A percentile compares a stretch with the other conserved stretches of the same genome.
These are phyloP conservation scores for Silurus glanis DNA, from an alignment of 2,113 vertebrate species.

Conservation along the genomic window DNA sequence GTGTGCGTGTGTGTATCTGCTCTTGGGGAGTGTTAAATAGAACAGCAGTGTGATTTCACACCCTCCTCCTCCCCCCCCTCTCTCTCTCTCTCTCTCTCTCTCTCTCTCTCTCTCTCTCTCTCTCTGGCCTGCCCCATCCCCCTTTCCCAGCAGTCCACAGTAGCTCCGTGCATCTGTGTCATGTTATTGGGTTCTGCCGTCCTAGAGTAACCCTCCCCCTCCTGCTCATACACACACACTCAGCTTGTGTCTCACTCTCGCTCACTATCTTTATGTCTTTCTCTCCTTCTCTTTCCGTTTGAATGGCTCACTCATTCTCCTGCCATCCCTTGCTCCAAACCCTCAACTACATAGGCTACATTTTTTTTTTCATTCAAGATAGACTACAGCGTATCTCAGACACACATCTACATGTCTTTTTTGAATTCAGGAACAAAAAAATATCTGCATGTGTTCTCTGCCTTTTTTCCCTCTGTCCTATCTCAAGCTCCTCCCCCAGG, in stretches of 20 bases:
- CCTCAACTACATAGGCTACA: too few relatives aligned
- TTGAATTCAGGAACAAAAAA: neutral
- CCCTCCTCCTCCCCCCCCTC: conserved; percentile 45
- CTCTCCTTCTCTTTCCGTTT: neutral
- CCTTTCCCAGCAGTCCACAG: conserved; percentile 53
- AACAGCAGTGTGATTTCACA: conserved; percentile 59
- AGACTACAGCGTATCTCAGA: neutral
- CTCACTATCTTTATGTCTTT: neutral
- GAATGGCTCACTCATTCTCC: neutral
- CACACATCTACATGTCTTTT: conserved; percentile 4
- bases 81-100: conserved; percentile 34
- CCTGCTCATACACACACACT: conserved; percentile 10
- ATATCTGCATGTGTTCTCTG: conserved; percentile 9
- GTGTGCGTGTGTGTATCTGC: conserved; percentile 53
- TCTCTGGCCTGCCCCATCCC: conserved; percentile 23
- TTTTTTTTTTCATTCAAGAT: neutral
- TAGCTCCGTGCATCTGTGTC: conserved; percentile 72
- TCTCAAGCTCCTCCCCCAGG: conserved; percentile 44
- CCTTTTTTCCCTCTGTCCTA: conserved; percentile 3
- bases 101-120: conserved; percentile 37
- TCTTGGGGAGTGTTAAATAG: conserved; percentile 52
- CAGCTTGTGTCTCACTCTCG: neutral
- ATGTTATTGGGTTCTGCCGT: conserved; percentile 72
- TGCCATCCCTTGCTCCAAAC: neutral
- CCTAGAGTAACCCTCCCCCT: conserved; percentile 66